These are phyloP conservation scores for Percopsis transmontana DNA, from an alignment of 2,113 vertebrate species.

Conservation along the genomic window DNA sequence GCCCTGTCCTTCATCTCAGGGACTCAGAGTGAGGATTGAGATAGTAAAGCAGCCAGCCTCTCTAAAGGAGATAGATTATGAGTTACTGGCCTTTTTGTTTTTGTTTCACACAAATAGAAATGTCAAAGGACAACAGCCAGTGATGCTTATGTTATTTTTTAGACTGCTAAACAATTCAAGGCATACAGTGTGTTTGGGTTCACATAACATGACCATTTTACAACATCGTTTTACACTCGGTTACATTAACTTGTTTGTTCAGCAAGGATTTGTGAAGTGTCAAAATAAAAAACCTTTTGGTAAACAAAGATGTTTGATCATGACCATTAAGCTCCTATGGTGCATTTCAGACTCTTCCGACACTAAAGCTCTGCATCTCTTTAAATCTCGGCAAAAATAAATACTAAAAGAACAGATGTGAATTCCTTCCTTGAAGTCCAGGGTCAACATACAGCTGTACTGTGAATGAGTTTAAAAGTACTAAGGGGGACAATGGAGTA, in stretches of 20 bases:
- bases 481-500: background rate
- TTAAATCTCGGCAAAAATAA: conserved; percentile 13
- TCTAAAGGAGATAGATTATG: conserved; percentile 60
- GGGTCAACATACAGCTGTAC: conserved; percentile 3
- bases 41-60: conserved; percentile 54
- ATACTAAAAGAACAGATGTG: conserved; percentile 18
- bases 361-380: conserved; percentile 19
- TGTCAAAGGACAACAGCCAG: no score
- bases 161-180: no score
- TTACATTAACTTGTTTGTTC: no score
- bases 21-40: conserved; percentile 57
- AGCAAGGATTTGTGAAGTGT: no score
- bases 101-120: no score
- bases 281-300: no score
- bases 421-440: background rate
- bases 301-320: background rate
- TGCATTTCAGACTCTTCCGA: conserved; percentile 1
- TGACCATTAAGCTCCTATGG: background rate
- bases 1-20: conserved; percentile 64
- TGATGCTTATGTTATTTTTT: no score
- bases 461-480: conserved; percentile 8
- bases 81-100: conserved; percentile 6
- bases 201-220: no score
- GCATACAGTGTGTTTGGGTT: no score
- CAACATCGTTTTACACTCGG: no score